A percentile compares a stretch with the other conserved stretches of the same genome.
Evolutionary conservation across 2,888 invertebrate species (phyloP).

Genomic region (Eupithecia exiguata): DNA sequence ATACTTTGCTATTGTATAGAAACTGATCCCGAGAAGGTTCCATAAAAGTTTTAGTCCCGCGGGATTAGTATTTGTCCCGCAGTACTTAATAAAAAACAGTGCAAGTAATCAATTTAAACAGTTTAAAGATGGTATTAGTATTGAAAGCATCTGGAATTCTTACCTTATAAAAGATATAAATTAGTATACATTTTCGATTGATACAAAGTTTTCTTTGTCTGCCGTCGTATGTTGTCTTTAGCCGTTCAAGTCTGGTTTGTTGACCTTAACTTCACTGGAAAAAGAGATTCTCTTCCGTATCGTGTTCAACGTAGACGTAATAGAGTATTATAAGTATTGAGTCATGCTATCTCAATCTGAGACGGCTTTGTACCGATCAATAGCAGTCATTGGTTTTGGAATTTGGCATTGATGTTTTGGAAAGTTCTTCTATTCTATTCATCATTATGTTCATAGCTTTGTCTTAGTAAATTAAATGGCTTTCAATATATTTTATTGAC

Average conservation of each 20-base stretch:
- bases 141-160: not conserved
- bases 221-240: slow-evolving; percentile 26
- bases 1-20: too few species aligned
- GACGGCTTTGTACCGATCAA: not conserved
- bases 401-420: not conserved
- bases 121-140: too few species aligned
- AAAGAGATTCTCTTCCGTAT: slow-evolving; percentile 37
- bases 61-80: too few species aligned
- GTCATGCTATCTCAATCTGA: slow-evolving; percentile 21
- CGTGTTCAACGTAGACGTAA: slow-evolving; percentile 24
- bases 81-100: too few species aligned
- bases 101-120: too few species aligned
- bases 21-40: too few species aligned
- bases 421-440: not conserved
- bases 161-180: not conserved
- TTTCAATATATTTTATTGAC: not conserved
- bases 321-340: slow-evolving; percentile 30
- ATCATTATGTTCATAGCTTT: not conserved
- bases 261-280: slow-evolving; percentile 37
- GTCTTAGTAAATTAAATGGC: not conserved
- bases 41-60: too few species aligned
- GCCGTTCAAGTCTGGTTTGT: slow-evolving; percentile 33
- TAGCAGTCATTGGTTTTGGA: slow-evolving; percentile 3
- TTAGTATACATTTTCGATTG: not conserved
- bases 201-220: slow-evolving; percentile 1